Conservation (phyloP, 2,888 invertebrate species). For the Caenorhabditis sp. region DNA sequence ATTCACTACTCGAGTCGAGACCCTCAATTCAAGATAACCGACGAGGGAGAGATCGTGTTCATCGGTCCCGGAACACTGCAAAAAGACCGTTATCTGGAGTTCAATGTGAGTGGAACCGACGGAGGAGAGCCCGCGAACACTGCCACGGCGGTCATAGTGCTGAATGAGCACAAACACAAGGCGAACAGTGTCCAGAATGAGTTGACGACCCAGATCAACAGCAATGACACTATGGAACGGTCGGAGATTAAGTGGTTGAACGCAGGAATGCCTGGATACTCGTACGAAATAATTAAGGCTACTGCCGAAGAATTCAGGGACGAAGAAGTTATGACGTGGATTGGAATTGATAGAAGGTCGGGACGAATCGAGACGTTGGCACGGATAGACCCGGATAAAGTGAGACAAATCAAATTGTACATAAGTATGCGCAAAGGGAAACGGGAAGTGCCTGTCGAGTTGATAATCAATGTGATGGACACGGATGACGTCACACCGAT, state of each 20-base stretch:
- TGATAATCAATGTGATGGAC: conserved; percentile 66
- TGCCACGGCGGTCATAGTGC: conserved; percentile 29
- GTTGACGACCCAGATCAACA: conserved; percentile 60
- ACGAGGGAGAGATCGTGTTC: conserved; percentile 61
- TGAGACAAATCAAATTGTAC: conserved; percentile 58
- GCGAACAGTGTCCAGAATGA: conserved; percentile 51
- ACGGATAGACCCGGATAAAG: conserved; percentile 52
- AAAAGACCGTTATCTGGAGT: conserved; percentile 49
- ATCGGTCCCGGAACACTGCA: conserved; percentile 48
- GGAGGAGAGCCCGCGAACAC: conserved; percentile 52
- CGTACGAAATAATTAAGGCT: conserved; percentile 60
- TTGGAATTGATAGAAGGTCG: conserved; percentile 55
- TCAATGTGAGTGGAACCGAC: conserved; percentile 60
- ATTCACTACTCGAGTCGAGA: conserved; percentile 51
- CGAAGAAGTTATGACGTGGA: conserved; percentile 56
- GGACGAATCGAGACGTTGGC: conserved; percentile 56
- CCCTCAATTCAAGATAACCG: conserved; percentile 51
- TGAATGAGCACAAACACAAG: conserved; percentile 61
- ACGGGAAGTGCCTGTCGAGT: conserved; percentile 65
- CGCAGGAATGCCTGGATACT: conserved; percentile 63
- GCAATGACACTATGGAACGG: conserved; percentile 40
- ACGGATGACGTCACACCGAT: conserved; percentile 53
- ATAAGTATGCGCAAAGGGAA: conserved; percentile 66
- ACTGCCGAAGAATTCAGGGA: conserved; percentile 57
- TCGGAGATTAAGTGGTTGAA: conserved; percentile 64